Evolutionary conservation across 2,113 vertebrate genomes (phyloP).

Genomic region (Rana temporaria): DNA sequence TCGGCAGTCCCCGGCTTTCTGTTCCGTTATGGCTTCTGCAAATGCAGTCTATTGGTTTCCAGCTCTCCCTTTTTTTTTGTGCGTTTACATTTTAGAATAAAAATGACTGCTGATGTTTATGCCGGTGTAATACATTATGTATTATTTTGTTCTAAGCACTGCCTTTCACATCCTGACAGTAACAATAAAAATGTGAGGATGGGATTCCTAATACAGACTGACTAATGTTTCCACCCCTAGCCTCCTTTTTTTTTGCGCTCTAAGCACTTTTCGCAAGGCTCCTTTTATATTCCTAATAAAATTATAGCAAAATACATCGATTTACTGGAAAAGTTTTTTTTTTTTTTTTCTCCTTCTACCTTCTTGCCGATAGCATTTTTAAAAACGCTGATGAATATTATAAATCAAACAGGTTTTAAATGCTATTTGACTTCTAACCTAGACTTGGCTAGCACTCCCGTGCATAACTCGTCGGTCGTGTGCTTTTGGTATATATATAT

Average conservation of each 20-base stretch:
- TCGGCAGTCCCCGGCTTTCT: conserved; percentile 47
- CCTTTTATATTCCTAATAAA: conserved; percentile 97
- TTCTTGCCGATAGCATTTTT: conserved; percentile 61
- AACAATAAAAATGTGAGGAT: conserved; percentile 99
- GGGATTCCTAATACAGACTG: conserved; percentile 99
- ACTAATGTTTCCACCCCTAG: conserved; percentile 90
- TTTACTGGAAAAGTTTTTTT: conserved; percentile 81
- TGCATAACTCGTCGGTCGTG: neutral
- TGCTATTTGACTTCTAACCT: conserved; percentile 62
- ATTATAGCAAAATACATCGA: conserved; percentile 86
- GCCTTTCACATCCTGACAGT: conserved; percentile 99
- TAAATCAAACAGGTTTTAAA: conserved; percentile 59
- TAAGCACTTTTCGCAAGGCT: conserved; percentile 97
- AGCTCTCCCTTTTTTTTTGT: conserved; percentile 65
- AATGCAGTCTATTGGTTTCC: conserved; percentile 37
- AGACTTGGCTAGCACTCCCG: conserved; percentile 32
- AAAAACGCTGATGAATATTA: conserved; percentile 68
- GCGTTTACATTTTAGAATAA: conserved; percentile 94
- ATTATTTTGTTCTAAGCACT: conserved; percentile 98
- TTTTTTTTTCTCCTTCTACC: conserved; percentile 27
- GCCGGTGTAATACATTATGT: conserved; percentile 95
- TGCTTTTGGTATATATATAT: conserved; percentile 11
- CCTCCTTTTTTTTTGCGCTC: conserved; percentile 86
- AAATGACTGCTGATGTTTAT: conserved; percentile 92
- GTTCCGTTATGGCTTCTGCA: conserved; percentile 18